phyloP scores from a whole-genome alignment of 2,888 invertebrate species.

The Hipparchia semele region DNA sequence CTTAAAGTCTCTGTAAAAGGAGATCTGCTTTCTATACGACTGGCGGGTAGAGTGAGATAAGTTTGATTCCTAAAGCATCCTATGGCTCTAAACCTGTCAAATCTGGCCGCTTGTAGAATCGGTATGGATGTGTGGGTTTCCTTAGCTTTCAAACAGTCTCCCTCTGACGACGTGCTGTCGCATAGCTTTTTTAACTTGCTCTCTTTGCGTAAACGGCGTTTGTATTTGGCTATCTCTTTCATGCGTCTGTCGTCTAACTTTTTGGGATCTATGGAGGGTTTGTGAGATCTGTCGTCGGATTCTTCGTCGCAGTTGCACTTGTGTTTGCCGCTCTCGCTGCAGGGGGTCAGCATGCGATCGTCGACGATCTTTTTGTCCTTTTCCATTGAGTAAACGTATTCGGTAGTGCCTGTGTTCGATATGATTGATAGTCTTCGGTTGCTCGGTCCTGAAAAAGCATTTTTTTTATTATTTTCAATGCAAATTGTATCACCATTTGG shows the following conservation, averaged over 20 bases:
- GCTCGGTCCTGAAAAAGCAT: conserved; percentile 43
- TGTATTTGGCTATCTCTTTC: conserved; percentile 79
- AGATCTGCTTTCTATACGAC: conserved; percentile 66
- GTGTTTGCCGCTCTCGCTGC: conserved; percentile 90
- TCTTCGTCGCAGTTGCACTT: conserved; percentile 90
- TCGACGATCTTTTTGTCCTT: conserved; percentile 77
- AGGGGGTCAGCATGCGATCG: conserved; percentile 87
- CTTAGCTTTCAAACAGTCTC: conserved; percentile 57
- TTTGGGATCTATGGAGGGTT: conserved; percentile 74
- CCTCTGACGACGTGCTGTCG: conserved; percentile 75
- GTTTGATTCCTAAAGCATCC: conserved; percentile 77
- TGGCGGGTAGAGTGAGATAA: conserved; percentile 71
- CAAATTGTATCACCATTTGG: no score
- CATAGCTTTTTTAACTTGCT: conserved; percentile 68
- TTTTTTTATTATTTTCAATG: not conserved
- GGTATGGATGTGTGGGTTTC: conserved; percentile 76
- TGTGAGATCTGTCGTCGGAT: conserved; percentile 75
- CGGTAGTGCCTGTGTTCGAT: conserved; percentile 49
- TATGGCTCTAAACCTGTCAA: conserved; percentile 74
- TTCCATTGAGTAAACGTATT: conserved; percentile 49
- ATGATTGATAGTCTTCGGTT: conserved; percentile 56
- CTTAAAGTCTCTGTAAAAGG: conserved; percentile 63
- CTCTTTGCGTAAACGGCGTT: conserved; percentile 72
- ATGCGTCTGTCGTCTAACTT: conserved; percentile 67
- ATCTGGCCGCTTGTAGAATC: conserved; percentile 75